phyloP scores from a whole-genome alignment of 2,797 vertebrate species.

The Apodemus agrarius region DNA sequence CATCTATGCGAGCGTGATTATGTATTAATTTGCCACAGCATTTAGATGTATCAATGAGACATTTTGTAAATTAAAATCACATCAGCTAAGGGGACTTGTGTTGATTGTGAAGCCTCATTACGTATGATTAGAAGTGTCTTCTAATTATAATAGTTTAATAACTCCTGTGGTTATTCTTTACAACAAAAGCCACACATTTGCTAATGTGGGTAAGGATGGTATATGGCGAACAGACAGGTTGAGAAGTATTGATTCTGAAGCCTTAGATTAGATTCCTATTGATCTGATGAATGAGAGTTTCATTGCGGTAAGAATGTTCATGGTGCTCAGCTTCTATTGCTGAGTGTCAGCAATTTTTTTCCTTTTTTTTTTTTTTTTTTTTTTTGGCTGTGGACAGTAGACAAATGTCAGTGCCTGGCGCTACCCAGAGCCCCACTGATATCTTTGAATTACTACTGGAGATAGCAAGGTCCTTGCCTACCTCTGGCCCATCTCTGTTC shows the following conservation, averaged over 20 bases:
- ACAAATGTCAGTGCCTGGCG: neutral
- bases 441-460: neutral
- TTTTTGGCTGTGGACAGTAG: neutral
- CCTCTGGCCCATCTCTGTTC: neutral
- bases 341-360: neutral
- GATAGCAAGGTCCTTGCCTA: neutral
- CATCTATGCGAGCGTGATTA: slow-evolving; percentile 36
- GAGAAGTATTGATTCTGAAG: slow-evolving; percentile 29
- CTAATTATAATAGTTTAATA: slow-evolving; percentile 46
- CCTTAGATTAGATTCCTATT: slow-evolving; percentile 56
- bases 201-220: neutral
- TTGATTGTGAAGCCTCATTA: slow-evolving; percentile 61
- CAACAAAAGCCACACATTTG: slow-evolving; percentile 11
- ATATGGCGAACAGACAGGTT: neutral
- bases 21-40: slow-evolving; percentile 70
- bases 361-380: neutral
- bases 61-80: slow-evolving; percentile 69
- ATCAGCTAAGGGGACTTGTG: slow-evolving; percentile 47
- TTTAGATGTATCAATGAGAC: slow-evolving; percentile 52
- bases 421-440: neutral
- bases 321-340: slow-evolving; percentile 37
- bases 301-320: neutral
- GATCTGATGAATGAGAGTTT: slow-evolving; percentile 36
- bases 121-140: slow-evolving; percentile 54
- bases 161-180: slow-evolving; percentile 13